Evolutionary conservation across 2,797 vertebrate genomes (phyloP), one percentile per base, ranked within the genome.

Genomic region (Channa striata): DNA sequence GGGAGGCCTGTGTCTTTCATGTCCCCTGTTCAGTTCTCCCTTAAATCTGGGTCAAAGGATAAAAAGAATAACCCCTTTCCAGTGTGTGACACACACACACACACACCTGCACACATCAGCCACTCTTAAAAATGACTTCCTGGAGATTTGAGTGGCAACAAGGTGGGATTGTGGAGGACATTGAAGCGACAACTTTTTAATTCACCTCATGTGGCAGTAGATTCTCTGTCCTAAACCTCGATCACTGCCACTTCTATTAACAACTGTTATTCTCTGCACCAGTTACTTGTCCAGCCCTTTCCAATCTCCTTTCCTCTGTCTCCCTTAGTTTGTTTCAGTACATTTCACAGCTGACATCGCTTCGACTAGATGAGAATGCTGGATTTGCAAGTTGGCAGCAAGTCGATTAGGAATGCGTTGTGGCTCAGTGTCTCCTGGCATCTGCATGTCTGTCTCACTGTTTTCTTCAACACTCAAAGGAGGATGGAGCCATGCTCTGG

Each of bases 41-140:
- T 87, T 54, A 62, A 92, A 95, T 93, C 85, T 92, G 89, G 91
- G 92, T 94, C 93, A 94, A 90, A 89, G 86, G 87, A 92, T 84
- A 74, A 93, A 44, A 91, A 91, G 87, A 90, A 89, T 80, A 82
- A 83, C 84, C 82, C 72, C 80, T 70, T 73, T 78, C 68, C 6
- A 25, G 80, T 51, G 57, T 74, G 77, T 77, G 69, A 74, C 78
- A 73, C 79, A 83, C 76, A 70, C 25, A 30, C 25, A 30, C 79
- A 67, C 34, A 54, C 25, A 30, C 25, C 3, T 6, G 79, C 61
- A 77, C 79, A 67, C 34, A 53, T 62, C 11, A 20, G 9, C 54
- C 73, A 66, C 68, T 64, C 74, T 89, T 78, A 89, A 81, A 86
- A 90, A 87, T 85, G 44, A 82, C 83, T 89, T 87, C 68, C 73